A percentile compares a stretch with the other conserved stretches of the same genome.
These are phyloP conservation scores for Theodoxus fluviatilis DNA, from an alignment of 2,888 invertebrate species.

Conservation along the genomic window DNA sequence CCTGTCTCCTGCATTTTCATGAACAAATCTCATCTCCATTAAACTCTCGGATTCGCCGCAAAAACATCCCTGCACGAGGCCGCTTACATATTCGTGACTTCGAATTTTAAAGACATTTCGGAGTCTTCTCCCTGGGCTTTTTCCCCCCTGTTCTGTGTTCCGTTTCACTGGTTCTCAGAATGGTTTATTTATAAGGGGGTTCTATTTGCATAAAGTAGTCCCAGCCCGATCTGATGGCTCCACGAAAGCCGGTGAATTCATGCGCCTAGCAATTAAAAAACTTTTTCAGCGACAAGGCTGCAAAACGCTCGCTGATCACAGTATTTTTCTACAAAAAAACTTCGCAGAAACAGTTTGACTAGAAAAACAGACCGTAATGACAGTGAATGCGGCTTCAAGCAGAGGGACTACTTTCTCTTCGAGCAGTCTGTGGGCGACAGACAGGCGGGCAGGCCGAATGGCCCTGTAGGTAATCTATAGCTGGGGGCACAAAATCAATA, in stretches of 20 bases:
- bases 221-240: conserved; percentile 18
- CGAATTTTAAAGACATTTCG: conserved; percentile 17
- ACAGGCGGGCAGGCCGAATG: too few relatives aligned
- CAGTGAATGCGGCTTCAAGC: too few relatives aligned
- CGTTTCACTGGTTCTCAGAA: conserved; percentile 26
- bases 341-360: too few relatives aligned
- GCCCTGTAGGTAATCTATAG: conserved; percentile 32
- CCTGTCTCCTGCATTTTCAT: background rate
- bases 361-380: too few relatives aligned
- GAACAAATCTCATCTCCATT: background rate
- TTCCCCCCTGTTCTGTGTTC: conserved; percentile 27
- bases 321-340: too few relatives aligned
- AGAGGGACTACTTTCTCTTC: too few relatives aligned
- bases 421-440: too few relatives aligned
- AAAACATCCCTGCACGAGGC: conserved; percentile 4
- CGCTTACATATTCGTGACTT: background rate
- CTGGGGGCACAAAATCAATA: conserved; percentile 28
- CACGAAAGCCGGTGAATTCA: too few relatives aligned
- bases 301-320: too few relatives aligned
- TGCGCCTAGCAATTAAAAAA: too few relatives aligned
- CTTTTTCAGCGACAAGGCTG: too few relatives aligned
- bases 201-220: conserved; percentile 30
- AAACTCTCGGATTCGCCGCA: background rate
- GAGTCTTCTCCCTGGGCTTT: conserved; percentile 7
- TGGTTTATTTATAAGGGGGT: conserved; percentile 31